Evolutionary conservation across 2,113 vertebrate genomes (phyloP).

Genomic region (Tetrao urogallus): DNA sequence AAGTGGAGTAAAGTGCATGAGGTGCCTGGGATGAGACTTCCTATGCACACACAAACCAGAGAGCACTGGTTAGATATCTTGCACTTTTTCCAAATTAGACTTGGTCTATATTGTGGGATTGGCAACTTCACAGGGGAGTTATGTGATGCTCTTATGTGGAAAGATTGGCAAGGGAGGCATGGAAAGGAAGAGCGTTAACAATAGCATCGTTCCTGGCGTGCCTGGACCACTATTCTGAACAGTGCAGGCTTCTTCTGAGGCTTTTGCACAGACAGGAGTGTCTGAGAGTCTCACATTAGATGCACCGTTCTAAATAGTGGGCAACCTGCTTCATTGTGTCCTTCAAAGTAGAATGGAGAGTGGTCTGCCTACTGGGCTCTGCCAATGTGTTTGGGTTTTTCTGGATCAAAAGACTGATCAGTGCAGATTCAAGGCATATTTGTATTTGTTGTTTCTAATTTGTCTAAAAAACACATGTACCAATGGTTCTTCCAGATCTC

Average conservation of each 20-base stretch:
- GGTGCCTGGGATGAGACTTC: neutral
- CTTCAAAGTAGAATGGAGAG: neutral
- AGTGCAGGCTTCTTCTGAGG: accelerated
- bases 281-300: neutral
- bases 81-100: neutral
- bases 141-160: neutral
- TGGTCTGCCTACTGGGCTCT: neutral
- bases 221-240: neutral
- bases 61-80: neutral
- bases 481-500: neutral
- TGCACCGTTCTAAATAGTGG: neutral
- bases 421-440: accelerated
- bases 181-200: constrained; percentile 2
- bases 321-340: accelerated
- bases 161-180: neutral
- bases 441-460: neutral
- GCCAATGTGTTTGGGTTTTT: neutral
- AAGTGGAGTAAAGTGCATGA: neutral
- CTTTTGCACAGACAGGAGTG: neutral
- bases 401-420: neutral
- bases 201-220: neutral
- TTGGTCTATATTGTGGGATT: neutral
- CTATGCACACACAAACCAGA: neutral
- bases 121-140: neutral
- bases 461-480: neutral